Evolutionary conservation across 1,140 invertebrate genomes (phyloP).

Genomic region (Ylistrum balloti): DNA sequence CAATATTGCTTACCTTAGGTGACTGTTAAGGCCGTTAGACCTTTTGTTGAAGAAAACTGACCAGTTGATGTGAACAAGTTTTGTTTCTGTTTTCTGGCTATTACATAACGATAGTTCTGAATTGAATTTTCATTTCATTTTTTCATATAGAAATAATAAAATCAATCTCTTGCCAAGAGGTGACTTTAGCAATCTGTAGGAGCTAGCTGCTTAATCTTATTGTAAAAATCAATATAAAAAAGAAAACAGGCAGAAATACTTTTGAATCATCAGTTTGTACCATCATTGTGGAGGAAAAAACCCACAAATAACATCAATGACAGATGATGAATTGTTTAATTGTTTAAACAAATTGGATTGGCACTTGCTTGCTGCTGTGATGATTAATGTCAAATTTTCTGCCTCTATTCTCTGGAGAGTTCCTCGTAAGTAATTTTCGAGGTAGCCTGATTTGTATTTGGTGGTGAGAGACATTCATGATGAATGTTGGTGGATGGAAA

Average conservation of each 20-base stretch:
- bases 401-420: constrained; percentile 1
- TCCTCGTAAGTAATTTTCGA: neutral
- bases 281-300: neutral
- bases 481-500: constrained; percentile 12
- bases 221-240: neutral
- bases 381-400: constrained; percentile 40
- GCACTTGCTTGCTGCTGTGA: constrained; percentile 24
- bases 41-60: too few species aligned
- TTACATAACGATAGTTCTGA: too few species aligned
- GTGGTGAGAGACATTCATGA: constrained; percentile 10
- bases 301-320: constrained; percentile 10
- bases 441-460: constrained; percentile 33
- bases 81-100: too few species aligned
- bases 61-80: too few species aligned
- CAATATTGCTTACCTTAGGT: too few species aligned
- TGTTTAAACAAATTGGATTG: constrained; percentile 35
- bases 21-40: too few species aligned
- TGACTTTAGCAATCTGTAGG: neutral
- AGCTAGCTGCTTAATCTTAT: neutral
- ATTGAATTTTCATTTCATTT: too few species aligned
- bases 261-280: constrained; percentile 29
- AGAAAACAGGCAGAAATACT: neutral
- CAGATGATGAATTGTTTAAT: constrained; percentile 40
- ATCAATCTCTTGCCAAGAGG: neutral
- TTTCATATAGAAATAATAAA: neutral